Conservation (phyloP, 2,113 vertebrate genomes). For the Heptranchias perlo region DNA sequence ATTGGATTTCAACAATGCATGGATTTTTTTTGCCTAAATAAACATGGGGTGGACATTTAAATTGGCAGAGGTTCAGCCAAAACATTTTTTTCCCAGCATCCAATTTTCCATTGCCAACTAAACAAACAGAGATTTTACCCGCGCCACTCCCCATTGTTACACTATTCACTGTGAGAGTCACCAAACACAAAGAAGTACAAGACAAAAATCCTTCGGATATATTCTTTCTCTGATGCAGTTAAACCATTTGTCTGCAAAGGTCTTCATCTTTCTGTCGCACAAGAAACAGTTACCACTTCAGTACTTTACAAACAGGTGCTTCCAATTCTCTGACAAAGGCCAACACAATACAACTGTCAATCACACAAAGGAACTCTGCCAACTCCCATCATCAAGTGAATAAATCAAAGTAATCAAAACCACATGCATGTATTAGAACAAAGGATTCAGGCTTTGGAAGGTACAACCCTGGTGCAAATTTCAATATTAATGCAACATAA, state of each 20-base stretch:
- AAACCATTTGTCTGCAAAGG: not conserved
- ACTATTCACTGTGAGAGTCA: not conserved
- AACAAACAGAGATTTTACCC: not conserved
- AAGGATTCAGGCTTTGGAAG: not conserved
- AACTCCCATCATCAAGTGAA: not conserved
- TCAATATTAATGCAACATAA: too few species aligned
- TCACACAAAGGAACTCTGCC: conserved; percentile 1
- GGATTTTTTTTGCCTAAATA: not conserved
- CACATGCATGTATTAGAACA: not conserved
- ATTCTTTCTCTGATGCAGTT: not conserved
- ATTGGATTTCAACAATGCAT: not conserved
- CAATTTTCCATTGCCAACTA: not conserved
- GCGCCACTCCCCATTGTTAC: too few species aligned
- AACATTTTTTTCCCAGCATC: not conserved
- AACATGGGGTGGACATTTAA: not conserved
- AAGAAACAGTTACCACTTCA: too few species aligned
- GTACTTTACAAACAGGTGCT: conserved; percentile 10
- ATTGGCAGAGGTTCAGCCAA: not conserved
- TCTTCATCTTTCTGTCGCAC: not conserved
- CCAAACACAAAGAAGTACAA: not conserved
- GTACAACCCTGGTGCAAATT: too few species aligned
- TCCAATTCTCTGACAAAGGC: conserved; percentile 27
- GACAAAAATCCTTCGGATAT: not conserved
- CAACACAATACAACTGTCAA: conserved; percentile 16
- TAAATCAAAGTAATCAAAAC: conserved; percentile 21